Conservation (phyloP, 2,888 invertebrate genomes). For the Cyclophora albipunctata region DNA sequence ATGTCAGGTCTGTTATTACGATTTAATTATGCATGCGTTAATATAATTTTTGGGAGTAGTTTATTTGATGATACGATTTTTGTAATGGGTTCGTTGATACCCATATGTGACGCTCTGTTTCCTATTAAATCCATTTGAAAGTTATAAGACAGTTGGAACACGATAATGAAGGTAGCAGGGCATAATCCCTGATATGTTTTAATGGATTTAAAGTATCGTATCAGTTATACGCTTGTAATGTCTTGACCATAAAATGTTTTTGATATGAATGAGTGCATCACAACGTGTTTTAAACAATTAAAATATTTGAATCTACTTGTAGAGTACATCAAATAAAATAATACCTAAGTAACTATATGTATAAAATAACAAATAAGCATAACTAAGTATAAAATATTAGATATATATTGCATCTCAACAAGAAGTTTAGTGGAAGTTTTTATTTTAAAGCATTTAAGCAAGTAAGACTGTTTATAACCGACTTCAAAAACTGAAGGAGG, state of each 20-base stretch:
- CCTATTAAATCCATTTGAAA: conserved; percentile 36
- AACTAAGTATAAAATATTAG: too few species aligned
- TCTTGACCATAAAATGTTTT: conserved; percentile 43
- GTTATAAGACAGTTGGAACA: conserved; percentile 41
- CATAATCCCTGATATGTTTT: conserved; percentile 54
- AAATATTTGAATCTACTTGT: conserved; percentile 1
- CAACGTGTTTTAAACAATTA: conserved; percentile 10
- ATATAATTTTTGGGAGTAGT: too few species aligned
- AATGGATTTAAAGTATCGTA: conserved; percentile 57
- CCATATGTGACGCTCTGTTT: conserved; percentile 32
- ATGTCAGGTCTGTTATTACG: conserved; percentile 37
- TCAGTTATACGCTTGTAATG: conserved; percentile 48
- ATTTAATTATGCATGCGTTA: too few species aligned
- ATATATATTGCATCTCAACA: too few species aligned
- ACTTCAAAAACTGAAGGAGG: too few species aligned
- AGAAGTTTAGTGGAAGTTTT: too few species aligned
- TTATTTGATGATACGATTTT: conserved; percentile 5
- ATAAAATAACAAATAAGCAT: too few species aligned
- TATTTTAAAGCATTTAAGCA: too few species aligned
- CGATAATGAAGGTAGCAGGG: conserved; percentile 46
- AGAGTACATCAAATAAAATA: too few species aligned
- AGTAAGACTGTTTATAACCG: too few species aligned
- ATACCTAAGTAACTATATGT: too few species aligned
- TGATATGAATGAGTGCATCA: conserved; percentile 30
- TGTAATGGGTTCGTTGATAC: conserved; percentile 18